Evolutionary conservation across 2,797 vertebrate species (phyloP).

Genomic region (Galaxias olidus): DNA sequence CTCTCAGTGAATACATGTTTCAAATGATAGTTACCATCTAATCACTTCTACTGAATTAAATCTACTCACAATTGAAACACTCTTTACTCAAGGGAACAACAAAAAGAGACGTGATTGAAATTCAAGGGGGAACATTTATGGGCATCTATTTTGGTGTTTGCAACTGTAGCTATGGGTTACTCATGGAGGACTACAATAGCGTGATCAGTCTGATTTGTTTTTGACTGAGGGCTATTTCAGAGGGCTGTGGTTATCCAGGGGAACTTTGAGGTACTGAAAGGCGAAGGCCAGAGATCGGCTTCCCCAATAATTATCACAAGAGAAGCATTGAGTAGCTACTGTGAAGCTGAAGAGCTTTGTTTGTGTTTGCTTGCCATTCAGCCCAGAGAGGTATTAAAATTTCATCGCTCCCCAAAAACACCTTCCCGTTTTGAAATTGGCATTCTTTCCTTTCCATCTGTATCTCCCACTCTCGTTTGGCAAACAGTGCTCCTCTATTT

Average conservation of each 20-base stretch:
- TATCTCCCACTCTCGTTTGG: not conserved
- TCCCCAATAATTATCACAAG: conserved; percentile 28
- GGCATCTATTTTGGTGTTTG: too few species aligned
- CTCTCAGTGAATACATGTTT: too few species aligned
- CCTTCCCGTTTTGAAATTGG: not conserved
- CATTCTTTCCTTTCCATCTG: conserved; percentile 16
- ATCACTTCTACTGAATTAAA: too few species aligned
- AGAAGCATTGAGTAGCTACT: conserved; percentile 26
- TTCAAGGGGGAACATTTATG: too few species aligned
- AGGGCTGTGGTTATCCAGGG: not conserved
- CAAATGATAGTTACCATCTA: too few species aligned
- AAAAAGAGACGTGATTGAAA: too few species aligned
- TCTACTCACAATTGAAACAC: too few species aligned
- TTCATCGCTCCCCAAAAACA: conserved; percentile 5
- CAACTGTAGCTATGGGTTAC: too few species aligned
- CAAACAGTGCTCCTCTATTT: conserved; percentile 9
- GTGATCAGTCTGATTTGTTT: conserved; percentile 18
- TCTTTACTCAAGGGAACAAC: too few species aligned
- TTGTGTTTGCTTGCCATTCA: conserved; percentile 24
- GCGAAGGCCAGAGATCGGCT: conserved; percentile 43
- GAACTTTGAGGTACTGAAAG: conserved; percentile 26
- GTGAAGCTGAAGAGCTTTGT: conserved; percentile 44
- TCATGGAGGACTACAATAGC: too few species aligned
- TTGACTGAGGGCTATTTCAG: conserved; percentile 3
- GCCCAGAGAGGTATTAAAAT: not conserved